phyloP scores from a whole-genome alignment of 92 coral and sea anemone species.

The Epizoanthus ramosus region DNA sequence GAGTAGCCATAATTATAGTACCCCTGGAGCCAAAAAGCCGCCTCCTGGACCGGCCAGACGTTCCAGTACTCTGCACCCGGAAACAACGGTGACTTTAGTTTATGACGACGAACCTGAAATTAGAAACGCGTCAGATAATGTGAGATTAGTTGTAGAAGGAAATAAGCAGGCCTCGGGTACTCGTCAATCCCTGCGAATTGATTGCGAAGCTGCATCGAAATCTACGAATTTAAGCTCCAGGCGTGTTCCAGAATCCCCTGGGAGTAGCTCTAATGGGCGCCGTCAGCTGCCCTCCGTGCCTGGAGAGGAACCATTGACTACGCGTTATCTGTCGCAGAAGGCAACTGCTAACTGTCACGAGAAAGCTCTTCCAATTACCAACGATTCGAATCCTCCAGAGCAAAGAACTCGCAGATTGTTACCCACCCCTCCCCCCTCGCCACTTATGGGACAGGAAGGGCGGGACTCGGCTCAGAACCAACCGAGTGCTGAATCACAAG shows the following conservation, averaged over 20 bases:
- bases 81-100: slow-evolving; percentile 68
- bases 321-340: neutral
- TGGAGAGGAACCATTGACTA: slow-evolving; percentile 29
- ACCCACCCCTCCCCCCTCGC: slow-evolving; percentile 88
- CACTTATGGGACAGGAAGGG: slow-evolving; percentile 48
- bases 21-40: slow-evolving; percentile 20
- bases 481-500: neutral
- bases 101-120: slow-evolving; percentile 64
- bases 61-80: slow-evolving; percentile 72
- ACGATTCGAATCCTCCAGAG: slow-evolving; percentile 27
- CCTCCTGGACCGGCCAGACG: slow-evolving; percentile 7
- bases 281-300: slow-evolving; percentile 80
- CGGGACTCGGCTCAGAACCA: neutral
- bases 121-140: neutral
- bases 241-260: slow-evolving; percentile 45
- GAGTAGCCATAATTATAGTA: neutral
- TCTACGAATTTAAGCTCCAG: neutral
- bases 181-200: slow-evolving; percentile 2
- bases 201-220: neutral
- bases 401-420: slow-evolving; percentile 67
- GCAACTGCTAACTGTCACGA: slow-evolving; percentile 8
- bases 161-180: neutral
- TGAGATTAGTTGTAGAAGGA: neutral
- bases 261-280: slow-evolving; percentile 61
- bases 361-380: slow-evolving; percentile 6